Evolutionary conservation across 2,797 vertebrate species (phyloP).

Genomic region (Lacerta viridis): DNA sequence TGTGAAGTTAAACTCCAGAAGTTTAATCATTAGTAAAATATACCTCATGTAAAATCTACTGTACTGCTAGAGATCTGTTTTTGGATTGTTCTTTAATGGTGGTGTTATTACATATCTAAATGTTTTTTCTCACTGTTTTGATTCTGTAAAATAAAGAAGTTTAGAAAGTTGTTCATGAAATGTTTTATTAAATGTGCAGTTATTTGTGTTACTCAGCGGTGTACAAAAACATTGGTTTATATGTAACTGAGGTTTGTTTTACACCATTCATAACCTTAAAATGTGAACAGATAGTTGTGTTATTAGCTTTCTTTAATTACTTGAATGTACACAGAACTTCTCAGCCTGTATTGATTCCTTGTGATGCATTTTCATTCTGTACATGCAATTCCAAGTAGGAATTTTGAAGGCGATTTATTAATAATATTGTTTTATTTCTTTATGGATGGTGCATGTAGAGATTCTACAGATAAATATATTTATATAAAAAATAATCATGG

Average conservation of each 20-base stretch:
- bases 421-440: slow-evolving; percentile 45
- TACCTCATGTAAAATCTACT: slow-evolving; percentile 61
- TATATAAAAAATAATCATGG: slow-evolving; percentile 3
- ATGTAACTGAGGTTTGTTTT: slow-evolving; percentile 23
- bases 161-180: slow-evolving; percentile 45
- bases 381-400: background rate
- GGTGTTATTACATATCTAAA: slow-evolving; percentile 45
- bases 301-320: background rate
- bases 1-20: slow-evolving; percentile 36
- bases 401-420: slow-evolving; percentile 12
- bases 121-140: slow-evolving; percentile 46
- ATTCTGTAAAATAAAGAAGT: slow-evolving; percentile 56
- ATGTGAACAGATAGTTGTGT: slow-evolving; percentile 34
- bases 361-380: background rate
- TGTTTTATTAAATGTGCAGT: slow-evolving; percentile 56
- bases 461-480: slow-evolving; percentile 3
- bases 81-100: slow-evolving; percentile 28
- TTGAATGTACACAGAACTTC: slow-evolving; percentile 40
- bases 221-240: slow-evolving; percentile 29
- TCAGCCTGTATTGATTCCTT: slow-evolving; percentile 6
- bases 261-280: background rate
- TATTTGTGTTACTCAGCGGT: background rate
- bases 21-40: slow-evolving; percentile 60
- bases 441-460: slow-evolving; percentile 39
- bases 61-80: slow-evolving; percentile 36